Base-by-base conservation (phyloP, 37 sponge, comb jelly and placozoan species). In the Halisarca cf. caerulea region DNA sequence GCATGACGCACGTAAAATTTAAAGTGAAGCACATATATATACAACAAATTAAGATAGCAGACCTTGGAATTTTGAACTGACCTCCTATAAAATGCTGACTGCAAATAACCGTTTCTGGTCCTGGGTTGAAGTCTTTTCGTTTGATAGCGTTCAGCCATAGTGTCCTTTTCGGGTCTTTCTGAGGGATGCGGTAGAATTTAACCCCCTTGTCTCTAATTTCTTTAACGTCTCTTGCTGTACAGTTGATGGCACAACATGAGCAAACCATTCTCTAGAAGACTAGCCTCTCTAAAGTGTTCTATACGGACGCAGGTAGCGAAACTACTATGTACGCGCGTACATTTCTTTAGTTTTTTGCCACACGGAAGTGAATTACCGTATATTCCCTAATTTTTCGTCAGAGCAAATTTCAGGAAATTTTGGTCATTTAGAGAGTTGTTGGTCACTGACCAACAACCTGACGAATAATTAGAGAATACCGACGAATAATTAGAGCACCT, bases 41-140 rank as follows among this genome's bases (percentile, higher is more conserved):
- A 20, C 57, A 55, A 55, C 17, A n/a, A n/a, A n/a, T n/a, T n/a
- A n/a, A n/a, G n/a, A n/a, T n/a, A n/a, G n/a, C n/a, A n/a, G n/a
- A n/a, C n/a, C n/a, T n/a, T n/a, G n/a, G n/a, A n/a, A n/a, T n/a
- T n/a, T n/a, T n/a, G 71, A 38, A 74, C 77, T 58, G 38, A 78
- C 86, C 79, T 58, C 79, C 86, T 41, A 85, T 66, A 59, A 85
- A 61, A 39, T 85, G 86, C 27, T 57, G 58, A 41, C 86, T 85
- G 36, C 86, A 85, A 25, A 85, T 77, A 30, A 43, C 47, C 18
- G 79, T 79, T 64, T 85, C 36, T n/a, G 79, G 66, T 32, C 35
- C 44, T 30, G 86, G 86, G 66, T 85, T 28, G 35, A 59, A 85
- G 79, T 85, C 54, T 27, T 85, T 78, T 32, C 86, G 28, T 21